phyloP scores from a whole-genome alignment of 2,797 vertebrate genomes.

The Alcedo atthis region DNA sequence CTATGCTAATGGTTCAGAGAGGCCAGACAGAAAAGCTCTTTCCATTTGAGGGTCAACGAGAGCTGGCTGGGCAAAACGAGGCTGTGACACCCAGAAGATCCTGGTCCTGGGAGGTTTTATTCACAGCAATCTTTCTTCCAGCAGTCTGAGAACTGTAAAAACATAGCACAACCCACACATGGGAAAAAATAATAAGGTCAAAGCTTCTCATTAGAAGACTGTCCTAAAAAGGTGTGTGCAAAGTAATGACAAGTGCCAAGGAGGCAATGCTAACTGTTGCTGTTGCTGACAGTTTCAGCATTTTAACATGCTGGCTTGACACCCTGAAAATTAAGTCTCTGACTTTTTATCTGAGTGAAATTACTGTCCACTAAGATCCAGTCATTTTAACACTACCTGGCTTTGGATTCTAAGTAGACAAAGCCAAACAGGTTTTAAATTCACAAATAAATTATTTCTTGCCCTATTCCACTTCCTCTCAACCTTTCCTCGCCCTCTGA shows the following conservation, averaged over 20 bases:
- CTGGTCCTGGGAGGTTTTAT: neutral
- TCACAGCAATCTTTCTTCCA: neutral
- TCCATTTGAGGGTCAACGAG: neutral
- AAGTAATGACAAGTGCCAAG: slow-evolving; percentile 56
- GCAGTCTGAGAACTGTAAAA: neutral
- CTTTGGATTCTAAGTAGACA: neutral
- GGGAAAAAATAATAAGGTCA: slow-evolving; percentile 58
- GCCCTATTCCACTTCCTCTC: neutral
- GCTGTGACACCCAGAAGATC: neutral
- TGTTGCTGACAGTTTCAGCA: slow-evolving; percentile 52
- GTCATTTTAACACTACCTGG: neutral
- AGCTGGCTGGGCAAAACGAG: neutral
- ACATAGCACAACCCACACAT: neutral
- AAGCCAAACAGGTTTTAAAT: neutral
- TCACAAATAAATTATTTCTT: neutral
- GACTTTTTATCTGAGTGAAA: slow-evolving; percentile 49
- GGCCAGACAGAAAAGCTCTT: neutral
- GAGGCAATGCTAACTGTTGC: slow-evolving; percentile 47
- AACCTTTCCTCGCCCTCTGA: neutral
- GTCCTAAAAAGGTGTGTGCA: slow-evolving; percentile 47
- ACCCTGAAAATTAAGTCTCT: slow-evolving; percentile 64
- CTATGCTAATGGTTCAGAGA: neutral
- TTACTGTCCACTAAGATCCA: slow-evolving; percentile 34
- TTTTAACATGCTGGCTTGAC: slow-evolving; percentile 46
- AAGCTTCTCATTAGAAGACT: slow-evolving; percentile 57